Percentiles rank a stretch among this genome's conserved stretches.
These are phyloP conservation scores for Procambarus virginalis DNA, from an alignment of 1,140 invertebrate genomes.

Conservation along the genomic window DNA sequence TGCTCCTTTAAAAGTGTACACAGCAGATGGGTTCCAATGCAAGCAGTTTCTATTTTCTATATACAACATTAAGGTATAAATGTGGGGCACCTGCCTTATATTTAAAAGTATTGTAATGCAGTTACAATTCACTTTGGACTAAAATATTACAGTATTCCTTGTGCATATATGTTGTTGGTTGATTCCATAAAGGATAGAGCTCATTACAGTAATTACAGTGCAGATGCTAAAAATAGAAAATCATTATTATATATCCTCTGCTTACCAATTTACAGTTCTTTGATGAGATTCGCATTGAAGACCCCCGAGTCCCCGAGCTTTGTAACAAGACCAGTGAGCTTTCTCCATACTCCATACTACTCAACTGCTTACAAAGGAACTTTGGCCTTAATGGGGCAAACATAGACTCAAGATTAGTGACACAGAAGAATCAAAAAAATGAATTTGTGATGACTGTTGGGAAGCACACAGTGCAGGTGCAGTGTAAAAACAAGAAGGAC, in stretches of 20 bases:
- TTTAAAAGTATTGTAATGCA: too few relatives aligned
- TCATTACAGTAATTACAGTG: neutral
- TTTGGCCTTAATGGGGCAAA: slow-evolving; percentile 92
- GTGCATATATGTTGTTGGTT: neutral
- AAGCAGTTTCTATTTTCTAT: too few relatives aligned
- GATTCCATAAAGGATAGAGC: neutral
- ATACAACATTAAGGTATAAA: too few relatives aligned
- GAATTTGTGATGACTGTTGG: slow-evolving; percentile 96
- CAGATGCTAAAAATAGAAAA: neutral
- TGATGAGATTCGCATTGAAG: slow-evolving; percentile 93
- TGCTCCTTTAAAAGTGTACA: too few relatives aligned
- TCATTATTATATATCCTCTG: neutral
- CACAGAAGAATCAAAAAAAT: slow-evolving; percentile 92
- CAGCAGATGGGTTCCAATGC: too few relatives aligned
- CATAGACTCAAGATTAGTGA: slow-evolving; percentile 90
- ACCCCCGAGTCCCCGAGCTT: slow-evolving; percentile 94
- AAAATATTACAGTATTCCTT: too few relatives aligned
- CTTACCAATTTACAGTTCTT: slow-evolving; percentile 82
- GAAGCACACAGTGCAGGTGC: slow-evolving; percentile 89
- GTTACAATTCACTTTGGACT: too few relatives aligned
- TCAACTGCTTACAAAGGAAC: slow-evolving; percentile 93
- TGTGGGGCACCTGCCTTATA: too few relatives aligned
- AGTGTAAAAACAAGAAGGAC: slow-evolving; percentile 96
- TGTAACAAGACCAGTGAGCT: slow-evolving; percentile 96
- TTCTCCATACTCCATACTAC: slow-evolving; percentile 92